Evolutionary conservation across 2,113 vertebrate genomes (phyloP).

Genomic region (Mesembrinibis cayennensis): DNA sequence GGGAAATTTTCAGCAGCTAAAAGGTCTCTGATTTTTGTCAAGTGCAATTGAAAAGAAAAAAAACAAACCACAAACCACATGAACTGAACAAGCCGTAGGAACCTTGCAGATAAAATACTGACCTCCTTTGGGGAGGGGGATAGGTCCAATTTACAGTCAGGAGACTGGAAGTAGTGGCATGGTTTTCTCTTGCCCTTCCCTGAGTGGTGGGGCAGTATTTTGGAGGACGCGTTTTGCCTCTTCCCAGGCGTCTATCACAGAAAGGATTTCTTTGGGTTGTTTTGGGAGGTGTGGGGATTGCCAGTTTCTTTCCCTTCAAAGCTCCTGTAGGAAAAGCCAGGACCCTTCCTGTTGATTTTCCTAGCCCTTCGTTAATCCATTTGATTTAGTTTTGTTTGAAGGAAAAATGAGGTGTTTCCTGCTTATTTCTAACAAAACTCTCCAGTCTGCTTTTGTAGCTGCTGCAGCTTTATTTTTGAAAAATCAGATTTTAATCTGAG

Average conservation of each 20-base stretch:
- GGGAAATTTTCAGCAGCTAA: background rate
- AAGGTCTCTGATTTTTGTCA: background rate
- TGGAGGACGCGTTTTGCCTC: background rate
- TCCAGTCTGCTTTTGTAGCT: background rate
- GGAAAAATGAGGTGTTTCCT: background rate
- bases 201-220: background rate
- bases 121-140: background rate
- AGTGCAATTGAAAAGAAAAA: background rate
- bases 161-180: background rate
- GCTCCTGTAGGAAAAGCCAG: background rate
- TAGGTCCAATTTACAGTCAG: background rate
- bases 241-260: background rate
- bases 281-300: background rate
- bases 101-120: background rate
- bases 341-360: background rate
- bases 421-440: background rate
- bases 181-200: background rate
- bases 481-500: background rate
- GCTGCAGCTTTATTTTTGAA: background rate
- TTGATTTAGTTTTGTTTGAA: background rate
- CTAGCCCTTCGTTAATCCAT: background rate
- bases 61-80: background rate
- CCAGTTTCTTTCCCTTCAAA: background rate
- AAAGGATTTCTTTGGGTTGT: background rate
- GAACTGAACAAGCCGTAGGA: background rate